Conservation (phyloP, 2,797 vertebrate genomes). For the Xenentodon cancila region DNA sequence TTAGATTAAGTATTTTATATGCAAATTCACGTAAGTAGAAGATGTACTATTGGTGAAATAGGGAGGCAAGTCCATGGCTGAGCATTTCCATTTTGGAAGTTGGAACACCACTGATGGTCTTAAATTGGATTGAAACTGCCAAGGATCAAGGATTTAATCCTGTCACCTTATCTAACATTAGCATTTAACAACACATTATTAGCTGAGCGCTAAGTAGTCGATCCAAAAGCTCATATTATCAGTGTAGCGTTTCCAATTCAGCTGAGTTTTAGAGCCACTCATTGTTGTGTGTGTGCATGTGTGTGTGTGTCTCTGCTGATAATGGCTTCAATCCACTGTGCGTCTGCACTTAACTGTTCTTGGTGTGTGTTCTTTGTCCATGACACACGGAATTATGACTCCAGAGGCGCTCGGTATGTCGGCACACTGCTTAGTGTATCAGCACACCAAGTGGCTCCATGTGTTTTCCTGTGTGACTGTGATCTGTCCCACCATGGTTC, state of each 20-base stretch:
- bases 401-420: conserved; percentile 6
- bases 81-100: no score
- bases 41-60: no score
- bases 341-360: not conserved
- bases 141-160: not conserved
- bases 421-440: conserved; percentile 1
- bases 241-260: not conserved
- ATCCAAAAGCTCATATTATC: not conserved
- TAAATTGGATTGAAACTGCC: no score
- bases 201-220: not conserved
- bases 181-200: not conserved
- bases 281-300: not conserved
- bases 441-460: conserved; percentile 8
- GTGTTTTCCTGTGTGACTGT: conserved; percentile 3
- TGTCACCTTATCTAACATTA: conserved; percentile 1
- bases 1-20: no score
- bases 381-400: conserved; percentile 1
- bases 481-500: not conserved
- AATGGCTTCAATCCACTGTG: not conserved
- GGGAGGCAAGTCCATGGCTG: no score
- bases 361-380: conserved; percentile 1
- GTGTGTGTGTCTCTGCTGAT: not conserved
- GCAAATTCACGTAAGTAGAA: no score
- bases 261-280: not conserved
- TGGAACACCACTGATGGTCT: no score